A percentile compares a stretch with the other conserved stretches of the same genome.
Evolutionary conservation across 1,140 invertebrate genomes (phyloP).

Genomic region (Cecropterus lyciades): DNA sequence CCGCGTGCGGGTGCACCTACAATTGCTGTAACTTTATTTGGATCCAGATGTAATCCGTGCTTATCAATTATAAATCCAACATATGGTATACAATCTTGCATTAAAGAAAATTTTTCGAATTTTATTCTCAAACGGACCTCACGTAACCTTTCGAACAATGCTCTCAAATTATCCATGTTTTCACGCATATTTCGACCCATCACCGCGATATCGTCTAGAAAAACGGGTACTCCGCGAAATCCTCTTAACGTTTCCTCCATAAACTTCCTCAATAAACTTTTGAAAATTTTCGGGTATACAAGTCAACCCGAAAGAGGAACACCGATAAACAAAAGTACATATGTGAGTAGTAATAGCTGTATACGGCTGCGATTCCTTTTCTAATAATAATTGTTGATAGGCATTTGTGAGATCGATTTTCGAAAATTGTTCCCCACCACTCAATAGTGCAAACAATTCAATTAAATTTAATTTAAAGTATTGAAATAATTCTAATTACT

Average conservation of each 20-base stretch:
- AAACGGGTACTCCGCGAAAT: background rate
- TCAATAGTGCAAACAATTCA: too few species aligned
- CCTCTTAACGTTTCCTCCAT: background rate
- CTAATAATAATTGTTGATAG: background rate
- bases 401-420: background rate
- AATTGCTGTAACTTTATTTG: conserved; percentile 34
- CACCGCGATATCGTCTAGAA: conserved; percentile 10
- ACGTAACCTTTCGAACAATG: conserved; percentile 22
- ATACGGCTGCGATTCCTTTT: background rate
- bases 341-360: background rate
- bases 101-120: conserved; percentile 15
- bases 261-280: too few species aligned
- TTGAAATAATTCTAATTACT: too few species aligned
- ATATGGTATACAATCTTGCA: conserved; percentile 7
- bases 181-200: conserved; percentile 1
- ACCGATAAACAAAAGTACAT: background rate
- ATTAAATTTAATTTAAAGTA: too few species aligned
- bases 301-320: background rate
- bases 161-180: conserved; percentile 24
- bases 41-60: conserved; percentile 3
- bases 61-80: conserved; percentile 7
- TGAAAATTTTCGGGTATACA: background rate
- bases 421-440: conserved; percentile 1
- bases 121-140: conserved; percentile 9
- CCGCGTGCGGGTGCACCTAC: conserved; percentile 7